phyloP scores from a whole-genome alignment of 1,140 invertebrate species.

The Phymastichus coffea region DNA sequence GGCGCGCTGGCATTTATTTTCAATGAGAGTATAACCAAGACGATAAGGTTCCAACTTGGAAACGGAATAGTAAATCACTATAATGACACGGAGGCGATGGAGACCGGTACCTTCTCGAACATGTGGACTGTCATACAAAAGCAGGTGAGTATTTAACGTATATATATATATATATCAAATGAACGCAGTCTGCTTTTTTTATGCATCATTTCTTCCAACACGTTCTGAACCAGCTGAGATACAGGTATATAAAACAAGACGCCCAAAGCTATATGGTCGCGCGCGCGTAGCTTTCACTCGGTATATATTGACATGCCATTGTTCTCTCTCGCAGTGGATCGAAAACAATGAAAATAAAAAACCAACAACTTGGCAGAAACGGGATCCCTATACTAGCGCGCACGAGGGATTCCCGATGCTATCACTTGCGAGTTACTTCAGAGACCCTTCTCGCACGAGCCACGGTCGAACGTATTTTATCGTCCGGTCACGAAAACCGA shows the following conservation, averaged over 20 bases:
- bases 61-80: slow-evolving; percentile 71
- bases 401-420: too few relatives aligned
- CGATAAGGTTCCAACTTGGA: slow-evolving; percentile 67
- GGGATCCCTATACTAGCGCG: slow-evolving; percentile 11
- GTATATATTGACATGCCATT: slow-evolving; percentile 19
- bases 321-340: slow-evolving; percentile 10
- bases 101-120: slow-evolving; percentile 63
- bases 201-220: too few relatives aligned
- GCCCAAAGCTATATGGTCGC: too few relatives aligned
- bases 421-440: too few relatives aligned
- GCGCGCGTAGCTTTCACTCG: too few relatives aligned
- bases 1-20: slow-evolving; percentile 78
- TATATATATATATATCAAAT: too few relatives aligned
- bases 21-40: slow-evolving; percentile 66
- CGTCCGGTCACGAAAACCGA: slow-evolving; percentile 1
- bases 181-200: too few relatives aligned
- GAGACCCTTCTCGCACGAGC: background rate
- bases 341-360: slow-evolving; percentile 8
- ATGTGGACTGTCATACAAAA: slow-evolving; percentile 76
- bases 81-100: slow-evolving; percentile 61
- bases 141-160: slow-evolving; percentile 65
- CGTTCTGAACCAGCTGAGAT: too few relatives aligned
- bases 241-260: too few relatives aligned
- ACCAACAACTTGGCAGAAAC: background rate
- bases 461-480: too few relatives aligned